phyloP scores from a whole-genome alignment of 1,140 invertebrate genomes.

The Plodia interpunctella region DNA sequence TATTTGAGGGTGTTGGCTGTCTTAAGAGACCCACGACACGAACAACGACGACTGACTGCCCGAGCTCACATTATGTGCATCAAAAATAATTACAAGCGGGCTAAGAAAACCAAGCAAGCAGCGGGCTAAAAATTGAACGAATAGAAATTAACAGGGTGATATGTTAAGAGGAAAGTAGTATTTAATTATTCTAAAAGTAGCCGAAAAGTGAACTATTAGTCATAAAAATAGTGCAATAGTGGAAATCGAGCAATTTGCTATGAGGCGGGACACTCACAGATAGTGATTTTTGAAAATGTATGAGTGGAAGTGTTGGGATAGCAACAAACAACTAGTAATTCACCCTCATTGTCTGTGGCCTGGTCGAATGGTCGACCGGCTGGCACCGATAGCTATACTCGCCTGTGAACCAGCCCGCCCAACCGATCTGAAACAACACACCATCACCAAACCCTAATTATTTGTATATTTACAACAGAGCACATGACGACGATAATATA shows the following conservation, averaged over 20 bases:
- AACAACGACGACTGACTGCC: too few species aligned
- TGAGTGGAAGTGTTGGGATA: conserved; percentile 14
- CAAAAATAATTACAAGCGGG: too few species aligned
- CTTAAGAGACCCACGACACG: too few species aligned
- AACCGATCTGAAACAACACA: conserved; percentile 87
- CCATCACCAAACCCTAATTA: conserved; percentile 71
- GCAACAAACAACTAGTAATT: conserved; percentile 52
- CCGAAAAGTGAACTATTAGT: background rate
- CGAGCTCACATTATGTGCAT: too few species aligned
- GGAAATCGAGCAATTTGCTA: background rate
- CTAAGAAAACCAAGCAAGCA: too few species aligned
- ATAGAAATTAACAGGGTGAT: background rate
- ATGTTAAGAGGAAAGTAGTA: background rate
- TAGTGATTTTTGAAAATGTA: conserved; percentile 11
- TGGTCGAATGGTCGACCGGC: conserved; percentile 94
- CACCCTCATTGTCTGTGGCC: conserved; percentile 93
- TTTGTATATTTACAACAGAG: conserved; percentile 43
- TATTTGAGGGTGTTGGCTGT: too few species aligned
- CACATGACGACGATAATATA: conserved; percentile 7
- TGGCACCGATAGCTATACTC: conserved; percentile 96
- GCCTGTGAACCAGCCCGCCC: conserved; percentile 91
- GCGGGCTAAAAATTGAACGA: too few species aligned
- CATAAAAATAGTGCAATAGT: background rate
- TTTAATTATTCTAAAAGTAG: background rate
- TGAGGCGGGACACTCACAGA: background rate